A percentile compares a stretch with the other conserved stretches of the same genome.
Evolutionary conservation across 2,888 invertebrate genomes (phyloP).

Genomic region (Pemphredon lugubris): DNA sequence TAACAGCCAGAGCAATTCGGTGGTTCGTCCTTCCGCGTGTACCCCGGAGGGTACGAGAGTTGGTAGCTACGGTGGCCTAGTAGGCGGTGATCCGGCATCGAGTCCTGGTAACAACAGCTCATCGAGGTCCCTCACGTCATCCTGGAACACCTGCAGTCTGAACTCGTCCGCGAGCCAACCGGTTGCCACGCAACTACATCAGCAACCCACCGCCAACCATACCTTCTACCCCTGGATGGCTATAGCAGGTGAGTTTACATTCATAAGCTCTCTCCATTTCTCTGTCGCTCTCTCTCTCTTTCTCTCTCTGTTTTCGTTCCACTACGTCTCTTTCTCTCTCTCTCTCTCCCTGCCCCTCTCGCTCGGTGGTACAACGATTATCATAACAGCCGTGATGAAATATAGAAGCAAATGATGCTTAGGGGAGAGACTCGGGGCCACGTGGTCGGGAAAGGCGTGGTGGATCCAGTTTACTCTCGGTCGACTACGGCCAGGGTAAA

Average conservation of each 20-base stretch:
- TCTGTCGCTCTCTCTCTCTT: constrained; percentile 4
- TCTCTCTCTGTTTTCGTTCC: constrained; percentile 12
- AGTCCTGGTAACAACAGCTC: constrained; percentile 87
- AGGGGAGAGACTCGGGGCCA: constrained; percentile 57
- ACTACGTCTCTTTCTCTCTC: constrained; percentile 7
- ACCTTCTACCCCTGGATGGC: constrained; percentile 99
- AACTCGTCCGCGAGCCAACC: constrained; percentile 91
- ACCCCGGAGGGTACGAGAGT: constrained; percentile 91
- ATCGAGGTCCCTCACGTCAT: constrained; percentile 86
- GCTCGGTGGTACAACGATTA: constrained; percentile 63
- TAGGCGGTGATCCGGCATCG: constrained; percentile 87
- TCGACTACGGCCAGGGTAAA: constrained; percentile 45
- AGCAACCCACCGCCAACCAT: constrained; percentile 93
- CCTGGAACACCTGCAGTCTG: constrained; percentile 94
- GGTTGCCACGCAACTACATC: constrained; percentile 90
- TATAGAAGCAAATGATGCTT: constrained; percentile 66
- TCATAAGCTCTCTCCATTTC: constrained; percentile 47
- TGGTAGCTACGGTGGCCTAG: constrained; percentile 90
- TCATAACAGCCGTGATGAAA: constrained; percentile 76
- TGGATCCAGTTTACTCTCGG: constrained; percentile 51
- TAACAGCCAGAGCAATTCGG: constrained; percentile 85
- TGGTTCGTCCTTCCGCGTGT: constrained; percentile 91
- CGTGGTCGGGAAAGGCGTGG: constrained; percentile 62
- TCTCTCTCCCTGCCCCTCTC: constrained; percentile 15
- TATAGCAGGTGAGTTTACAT: constrained; percentile 93